Evolutionary conservation across 2,888 invertebrate species (phyloP).

Genomic region (Oligia latruncula): DNA sequence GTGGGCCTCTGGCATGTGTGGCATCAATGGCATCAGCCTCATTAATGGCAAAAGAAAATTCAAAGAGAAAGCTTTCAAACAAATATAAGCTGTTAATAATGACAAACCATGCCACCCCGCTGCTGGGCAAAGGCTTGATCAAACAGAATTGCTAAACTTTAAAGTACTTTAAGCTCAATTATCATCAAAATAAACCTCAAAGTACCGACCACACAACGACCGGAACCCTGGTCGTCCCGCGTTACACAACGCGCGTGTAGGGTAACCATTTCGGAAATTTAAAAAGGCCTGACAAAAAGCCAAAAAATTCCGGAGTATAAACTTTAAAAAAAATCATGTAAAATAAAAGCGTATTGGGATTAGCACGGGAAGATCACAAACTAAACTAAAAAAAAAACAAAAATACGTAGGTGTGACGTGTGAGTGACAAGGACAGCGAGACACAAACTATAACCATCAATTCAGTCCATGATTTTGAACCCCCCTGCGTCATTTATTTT

Average conservation of each 20-base stretch:
- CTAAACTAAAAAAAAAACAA: too few species aligned
- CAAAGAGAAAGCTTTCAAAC: background rate
- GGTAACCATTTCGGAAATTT: background rate
- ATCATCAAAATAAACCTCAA: slow-evolving; percentile 43
- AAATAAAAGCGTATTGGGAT: too few species aligned
- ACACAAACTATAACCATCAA: too few species aligned
- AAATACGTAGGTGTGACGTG: too few species aligned
- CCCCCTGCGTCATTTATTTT: too few species aligned
- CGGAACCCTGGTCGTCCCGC: slow-evolving; percentile 58
- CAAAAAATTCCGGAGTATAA: too few species aligned
- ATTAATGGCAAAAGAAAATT: background rate
- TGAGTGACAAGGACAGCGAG: too few species aligned
- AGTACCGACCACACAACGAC: slow-evolving; percentile 44
- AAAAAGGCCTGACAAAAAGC: background rate
- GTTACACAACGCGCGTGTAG: slow-evolving; percentile 60
- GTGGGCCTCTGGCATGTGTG: background rate
- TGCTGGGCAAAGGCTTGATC: background rate
- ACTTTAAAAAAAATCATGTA: too few species aligned
- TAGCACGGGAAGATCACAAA: too few species aligned
- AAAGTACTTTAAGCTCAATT: slow-evolving; percentile 16
- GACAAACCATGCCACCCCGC: too few species aligned
- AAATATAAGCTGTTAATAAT: background rate
- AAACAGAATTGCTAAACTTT: background rate
- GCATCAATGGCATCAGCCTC: too few species aligned
- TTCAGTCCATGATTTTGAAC: too few species aligned